Base-by-base conservation (phyloP, 2,888 invertebrate species). In the Anorthoa munda region DNA sequence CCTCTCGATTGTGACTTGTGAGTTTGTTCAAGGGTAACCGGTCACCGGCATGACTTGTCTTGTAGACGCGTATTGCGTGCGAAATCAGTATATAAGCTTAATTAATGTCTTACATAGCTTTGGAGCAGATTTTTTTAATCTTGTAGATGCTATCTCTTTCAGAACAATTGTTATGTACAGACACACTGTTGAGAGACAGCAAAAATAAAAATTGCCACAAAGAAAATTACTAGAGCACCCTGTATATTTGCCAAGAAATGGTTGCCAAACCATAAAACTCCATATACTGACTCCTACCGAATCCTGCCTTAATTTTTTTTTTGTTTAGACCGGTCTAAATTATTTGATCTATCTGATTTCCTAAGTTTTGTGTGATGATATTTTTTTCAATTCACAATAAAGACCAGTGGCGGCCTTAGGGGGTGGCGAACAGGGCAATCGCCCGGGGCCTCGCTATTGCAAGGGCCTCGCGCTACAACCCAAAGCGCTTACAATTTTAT, bases 21-120 rank as follows among this genome's bases (percentile, higher is more conserved):
- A 48, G 79, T 69, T 66, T 66, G 59, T 71, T 84, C 81, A 81
- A 81, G 81, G 81, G 71, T 84, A 81, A 80, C 84, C 58, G 67
- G 67, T 71, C 58, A 45, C 64, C 39, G 53, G 48, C 53, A 26
- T 45, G 21, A 48, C 46, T 56, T 56, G 48, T 56, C 60, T 50
- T 26, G 12, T 13, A 58, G 51, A 65, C 51, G 55, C 56, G 26
- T 60, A 23, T 61, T 48, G 55, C 56, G 48, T 56, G n/a, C 51
- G 68, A 77, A 68, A 59, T 46, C 51, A 21, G 46, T 18, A 17
- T 26, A 26, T 26, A n/a, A 46, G 61, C 15, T 61, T 79, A 48
- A 79, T 50, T 64, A 48, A 23, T 18, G n/a, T n/a, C 17, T 63
- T 18, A 21, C 46, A 12, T 23, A 53, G 18, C 39, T 75, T 46